Conservation (phyloP, 2,113 vertebrate species). For the rat (Rattus norvegicus) region DNA sequence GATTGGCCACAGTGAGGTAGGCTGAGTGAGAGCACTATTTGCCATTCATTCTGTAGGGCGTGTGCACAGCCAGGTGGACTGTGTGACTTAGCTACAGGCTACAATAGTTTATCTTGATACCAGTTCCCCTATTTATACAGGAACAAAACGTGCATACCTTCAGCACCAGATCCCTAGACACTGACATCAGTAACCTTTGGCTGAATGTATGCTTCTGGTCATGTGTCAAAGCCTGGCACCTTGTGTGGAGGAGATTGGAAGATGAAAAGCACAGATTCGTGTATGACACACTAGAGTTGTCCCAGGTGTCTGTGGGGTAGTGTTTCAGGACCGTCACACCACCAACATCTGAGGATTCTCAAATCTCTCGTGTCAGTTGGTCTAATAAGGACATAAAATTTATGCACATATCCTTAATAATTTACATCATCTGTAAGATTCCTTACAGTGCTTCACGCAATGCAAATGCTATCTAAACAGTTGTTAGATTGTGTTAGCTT, state of each 20-base stretch:
- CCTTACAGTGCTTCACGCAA: neutral
- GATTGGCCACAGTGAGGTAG: neutral
- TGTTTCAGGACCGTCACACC: neutral
- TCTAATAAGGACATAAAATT: neutral
- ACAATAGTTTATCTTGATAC: neutral
- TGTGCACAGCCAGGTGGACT: neutral
- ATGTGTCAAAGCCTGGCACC: neutral
- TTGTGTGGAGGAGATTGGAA: neutral
- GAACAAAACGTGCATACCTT: neutral
- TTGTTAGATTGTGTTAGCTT: neutral
- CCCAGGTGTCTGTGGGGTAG: too few relatives aligned
- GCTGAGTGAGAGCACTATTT: conserved; percentile 4
- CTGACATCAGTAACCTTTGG: neutral
- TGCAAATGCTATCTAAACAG: neutral
- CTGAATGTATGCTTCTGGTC: neutral
- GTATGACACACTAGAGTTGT: neutral
- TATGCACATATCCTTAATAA: neutral
- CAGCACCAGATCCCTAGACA: neutral
- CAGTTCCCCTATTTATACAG: conserved; percentile 12
- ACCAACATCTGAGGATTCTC: neutral
- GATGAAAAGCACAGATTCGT: neutral
- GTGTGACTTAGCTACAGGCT: neutral
- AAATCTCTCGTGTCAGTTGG: neutral
- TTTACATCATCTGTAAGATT: neutral
- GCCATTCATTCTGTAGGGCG: neutral